A percentile compares a stretch with the other conserved stretches of the same genome.
phyloP scores from a whole-genome alignment of 2,113 vertebrate species.

The Festucalex cinctus region DNA sequence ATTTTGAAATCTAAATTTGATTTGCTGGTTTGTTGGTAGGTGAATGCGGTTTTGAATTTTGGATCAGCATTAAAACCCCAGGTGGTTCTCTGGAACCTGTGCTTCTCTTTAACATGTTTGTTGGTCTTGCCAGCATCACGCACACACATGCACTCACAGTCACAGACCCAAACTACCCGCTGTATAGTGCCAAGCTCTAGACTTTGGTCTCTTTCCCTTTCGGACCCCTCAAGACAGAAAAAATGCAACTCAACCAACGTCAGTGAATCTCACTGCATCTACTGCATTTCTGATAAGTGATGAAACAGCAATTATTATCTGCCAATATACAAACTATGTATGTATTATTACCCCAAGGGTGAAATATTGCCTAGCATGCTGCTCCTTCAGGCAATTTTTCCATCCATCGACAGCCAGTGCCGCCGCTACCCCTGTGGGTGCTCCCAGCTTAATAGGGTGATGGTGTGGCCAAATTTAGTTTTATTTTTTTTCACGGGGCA shows the following conservation, averaged over 20 bases:
- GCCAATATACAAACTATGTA: not conserved
- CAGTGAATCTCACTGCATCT: conserved; percentile 24
- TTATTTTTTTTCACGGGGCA: too few relatives aligned
- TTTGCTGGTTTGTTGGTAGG: not conserved
- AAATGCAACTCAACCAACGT: conserved; percentile 31
- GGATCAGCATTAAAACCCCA: conserved; percentile 59
- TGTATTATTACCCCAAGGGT: not conserved
- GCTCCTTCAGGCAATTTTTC: conserved; percentile 18
- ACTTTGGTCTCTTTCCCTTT: conserved; percentile 56
- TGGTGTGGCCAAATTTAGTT: too few relatives aligned
- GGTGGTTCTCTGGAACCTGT: conserved; percentile 50
- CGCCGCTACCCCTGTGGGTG: too few relatives aligned
- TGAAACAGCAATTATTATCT: conserved; percentile 14
- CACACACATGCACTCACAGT: not conserved
- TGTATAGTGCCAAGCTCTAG: conserved; percentile 11
- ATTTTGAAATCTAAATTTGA: not conserved
- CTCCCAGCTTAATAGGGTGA: too few relatives aligned
- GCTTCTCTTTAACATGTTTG: conserved; percentile 66
- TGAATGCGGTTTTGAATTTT: conserved; percentile 17
- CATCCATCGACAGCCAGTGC: conserved; percentile 20
- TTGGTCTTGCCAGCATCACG: conserved; percentile 35
- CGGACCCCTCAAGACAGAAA: conserved; percentile 27
- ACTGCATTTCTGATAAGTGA: conserved; percentile 35
- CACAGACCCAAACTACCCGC: not conserved
- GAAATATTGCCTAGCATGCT: not conserved